Evolutionary conservation across 2,797 vertebrate genomes (phyloP), one percentile per base, ranked within the genome.

Genomic region (Tympanoctomys barrerae): DNA sequence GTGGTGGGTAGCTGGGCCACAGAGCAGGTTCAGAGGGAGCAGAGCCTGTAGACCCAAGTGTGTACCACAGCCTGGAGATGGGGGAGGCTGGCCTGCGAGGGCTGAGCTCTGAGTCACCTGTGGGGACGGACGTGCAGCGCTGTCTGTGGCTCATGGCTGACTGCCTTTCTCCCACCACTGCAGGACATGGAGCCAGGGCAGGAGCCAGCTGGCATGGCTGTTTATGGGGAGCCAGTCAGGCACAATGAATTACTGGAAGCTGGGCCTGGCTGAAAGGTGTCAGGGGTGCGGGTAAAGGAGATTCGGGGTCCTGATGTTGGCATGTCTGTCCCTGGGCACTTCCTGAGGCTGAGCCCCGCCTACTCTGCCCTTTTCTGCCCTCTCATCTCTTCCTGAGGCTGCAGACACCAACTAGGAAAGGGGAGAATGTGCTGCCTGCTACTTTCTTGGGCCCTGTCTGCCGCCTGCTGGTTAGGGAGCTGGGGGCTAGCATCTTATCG

Each of bases 61-160:
- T 2, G 57, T 12, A 36, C 18, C 5, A 10, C 16, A 24, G 26
- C 24, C 0, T 52, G 82, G 84, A 84, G 81, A 31, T 61, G 90
- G 92, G 62, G 87, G 49, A 8, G 78, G 39, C 18, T 7, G 18
- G 36, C 59, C 14, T 5, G 1, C n/a, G 36, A 12, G 0, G 22
- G 16, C 28, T 94, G 91, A 82, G 81, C 57, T 83, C 86, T 0
- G 1, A 33, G 73, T 86, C 24, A 90, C 18, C 83, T 66, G 39
- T 31, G 59, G 31, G 61, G 59, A 66, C 75, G 77, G 28, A 71
- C 9, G 5, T 31, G 82, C 12, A n/a, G n/a, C 10, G 78, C 49
- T 91, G 14, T 81, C 95, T 73, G 54, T 91, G 97, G 94, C 61
- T 94, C 93, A 94, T 87, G 10, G 11, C 92, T 78, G 62, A 1